Evolutionary conservation across 2,888 invertebrate genomes (phyloP), one percentile per base, ranked within the genome.

Genomic region (Luperina nickerlii): DNA sequence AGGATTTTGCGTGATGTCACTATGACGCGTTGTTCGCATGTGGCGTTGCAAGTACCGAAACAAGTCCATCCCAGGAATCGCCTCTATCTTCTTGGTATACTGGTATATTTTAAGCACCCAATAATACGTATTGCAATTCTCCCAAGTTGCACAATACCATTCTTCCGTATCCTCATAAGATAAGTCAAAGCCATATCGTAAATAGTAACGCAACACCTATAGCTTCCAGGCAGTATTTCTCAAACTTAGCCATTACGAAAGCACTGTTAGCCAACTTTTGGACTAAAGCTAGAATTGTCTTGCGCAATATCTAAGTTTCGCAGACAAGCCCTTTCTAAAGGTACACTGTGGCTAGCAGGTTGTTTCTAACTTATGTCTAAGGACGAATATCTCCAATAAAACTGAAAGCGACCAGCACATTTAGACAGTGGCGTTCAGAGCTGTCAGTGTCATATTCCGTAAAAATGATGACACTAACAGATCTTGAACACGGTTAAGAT

Each of bases 271-370:
- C 68, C 62, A 84, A 72, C 74, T 70, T 62, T 62, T 76, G 60
- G 24, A 51, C 66, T 63, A 69, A 75, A 78, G 63, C 70, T 70
- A 75, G 79, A 84, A 80, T 67, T n/a, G 48, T 20, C 57, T 86
- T 87, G 76, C 69, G 87, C 76, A 87, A 87, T 80, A 24, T 66
- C 57, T 66, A 32, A 71, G 63, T 75, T 65, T 68, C 67, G 27
- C 18, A 71, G 42, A 54, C 79, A 83, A 48, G 84, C 79, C 87
- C 74, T 83, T 85, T 79, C 84, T 72, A 76, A 42, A 32, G n/a
- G 15, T 32, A 70, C 0, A 42, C 32, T 57, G 15, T 24, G 51
- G 32, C 45, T 57, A 68, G 15, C 7, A 51, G 5, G 27, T 8
- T 62, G 0, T 32, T 32, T 38, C 45, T 57, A 45, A 66, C n/a